phyloP scores from a whole-genome alignment of 2,113 vertebrate genomes.

The Rhabdornis inornatus region DNA sequence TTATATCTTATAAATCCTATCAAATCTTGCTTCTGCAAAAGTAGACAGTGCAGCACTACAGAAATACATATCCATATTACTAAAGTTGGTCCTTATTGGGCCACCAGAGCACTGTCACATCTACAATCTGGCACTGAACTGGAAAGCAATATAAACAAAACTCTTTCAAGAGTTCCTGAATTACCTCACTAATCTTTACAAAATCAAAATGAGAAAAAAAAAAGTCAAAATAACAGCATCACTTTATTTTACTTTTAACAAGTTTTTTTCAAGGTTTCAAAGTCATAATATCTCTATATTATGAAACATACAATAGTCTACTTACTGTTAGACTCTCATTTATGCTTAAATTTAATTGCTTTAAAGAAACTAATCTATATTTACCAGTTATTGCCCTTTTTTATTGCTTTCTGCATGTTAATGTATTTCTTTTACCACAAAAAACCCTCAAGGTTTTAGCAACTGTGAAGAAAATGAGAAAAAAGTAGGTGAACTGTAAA shows the following conservation, averaged over 20 bases:
- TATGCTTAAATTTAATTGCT: not conserved
- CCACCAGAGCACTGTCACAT: not conserved
- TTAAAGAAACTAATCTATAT: not conserved
- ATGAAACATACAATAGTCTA: not conserved
- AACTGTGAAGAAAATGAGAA: not conserved
- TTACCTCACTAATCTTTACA: not conserved
- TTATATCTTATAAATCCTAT: not conserved
- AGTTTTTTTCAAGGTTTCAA: not conserved
- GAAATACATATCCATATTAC: not conserved
- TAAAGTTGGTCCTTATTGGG: not conserved
- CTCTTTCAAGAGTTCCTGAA: not conserved
- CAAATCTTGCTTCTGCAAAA: not conserved
- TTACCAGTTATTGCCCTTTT: not conserved
- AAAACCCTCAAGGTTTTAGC: not conserved
- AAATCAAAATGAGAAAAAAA: not conserved
- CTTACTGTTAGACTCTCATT: not conserved
- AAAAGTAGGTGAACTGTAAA: rapidly evolving
- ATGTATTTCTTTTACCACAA: not conserved
- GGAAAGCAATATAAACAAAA: not conserved
- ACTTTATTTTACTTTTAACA: not conserved
- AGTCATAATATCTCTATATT: not conserved
- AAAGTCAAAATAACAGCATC: not conserved
- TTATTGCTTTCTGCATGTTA: not conserved
- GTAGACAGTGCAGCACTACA: not conserved
- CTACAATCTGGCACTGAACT: not conserved